phyloP scores from a whole-genome alignment of 1,140 invertebrate genomes.

The Solenopsis invicta region DNA sequence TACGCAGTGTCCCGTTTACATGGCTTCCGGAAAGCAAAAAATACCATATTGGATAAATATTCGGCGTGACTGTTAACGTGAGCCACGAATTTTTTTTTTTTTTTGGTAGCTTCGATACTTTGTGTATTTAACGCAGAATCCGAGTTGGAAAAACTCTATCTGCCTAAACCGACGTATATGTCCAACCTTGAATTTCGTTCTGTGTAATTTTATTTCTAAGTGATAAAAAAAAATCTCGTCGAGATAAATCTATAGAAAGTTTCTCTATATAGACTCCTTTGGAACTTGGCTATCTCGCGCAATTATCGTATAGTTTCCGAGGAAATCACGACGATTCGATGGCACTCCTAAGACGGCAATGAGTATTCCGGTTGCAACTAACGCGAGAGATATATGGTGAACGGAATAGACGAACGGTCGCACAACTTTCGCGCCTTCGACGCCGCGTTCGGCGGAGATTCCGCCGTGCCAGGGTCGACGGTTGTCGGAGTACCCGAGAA shows the following conservation, averaged over 20 bases:
- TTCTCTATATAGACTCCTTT: not conserved
- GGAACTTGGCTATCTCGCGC: not conserved
- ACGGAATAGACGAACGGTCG: conserved; percentile 9
- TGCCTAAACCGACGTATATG: not conserved
- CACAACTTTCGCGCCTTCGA: conserved; percentile 36
- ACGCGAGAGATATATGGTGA: not conserved
- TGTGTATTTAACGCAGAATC: conserved; percentile 17
- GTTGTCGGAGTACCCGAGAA: conserved; percentile 33
- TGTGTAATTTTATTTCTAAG: not conserved
- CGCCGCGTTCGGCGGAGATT: conserved; percentile 26
- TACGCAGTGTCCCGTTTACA: not conserved
- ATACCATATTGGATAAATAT: conserved; percentile 26
- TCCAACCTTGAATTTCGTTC: not conserved
- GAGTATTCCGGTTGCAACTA: not conserved
- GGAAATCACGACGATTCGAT: not conserved
- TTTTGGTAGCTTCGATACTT: not conserved
- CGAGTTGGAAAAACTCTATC: not conserved
- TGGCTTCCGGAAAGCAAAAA: conserved; percentile 6
- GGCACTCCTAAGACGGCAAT: not conserved
- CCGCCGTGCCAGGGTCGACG: conserved; percentile 33
- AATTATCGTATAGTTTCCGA: not conserved
- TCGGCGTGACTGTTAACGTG: not conserved
- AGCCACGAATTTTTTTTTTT: not conserved
- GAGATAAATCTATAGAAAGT: not conserved
- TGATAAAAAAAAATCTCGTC: not conserved